Conservation (phyloP, 2,113 vertebrate species). For the Paraplagusia blochii region DNA sequence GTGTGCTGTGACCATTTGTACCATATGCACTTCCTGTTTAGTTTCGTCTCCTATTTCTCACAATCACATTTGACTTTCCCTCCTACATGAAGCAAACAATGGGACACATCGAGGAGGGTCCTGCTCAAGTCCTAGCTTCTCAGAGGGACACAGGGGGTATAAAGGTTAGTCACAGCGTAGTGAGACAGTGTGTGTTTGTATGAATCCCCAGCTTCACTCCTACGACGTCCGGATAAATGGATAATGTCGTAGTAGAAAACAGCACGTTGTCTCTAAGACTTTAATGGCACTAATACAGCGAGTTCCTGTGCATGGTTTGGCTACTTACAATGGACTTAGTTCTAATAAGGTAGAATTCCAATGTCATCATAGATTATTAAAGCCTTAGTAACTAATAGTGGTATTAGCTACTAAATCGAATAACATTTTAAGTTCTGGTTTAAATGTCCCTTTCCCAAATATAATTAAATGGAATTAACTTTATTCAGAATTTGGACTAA, state of each 20-base stretch:
- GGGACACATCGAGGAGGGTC: slow-evolving; percentile 40
- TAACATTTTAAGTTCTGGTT: too few species aligned
- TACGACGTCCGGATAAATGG: slow-evolving; percentile 16
- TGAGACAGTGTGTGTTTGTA: slow-evolving; percentile 43
- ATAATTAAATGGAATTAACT: too few species aligned
- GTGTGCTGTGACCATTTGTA: slow-evolving; percentile 21
- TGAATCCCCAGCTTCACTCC: slow-evolving; percentile 13
- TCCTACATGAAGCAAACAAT: slow-evolving; percentile 57
- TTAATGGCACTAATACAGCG: slow-evolving; percentile 31
- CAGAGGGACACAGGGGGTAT: slow-evolving; percentile 48
- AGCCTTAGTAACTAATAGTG: too few species aligned
- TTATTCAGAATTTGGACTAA: too few species aligned
- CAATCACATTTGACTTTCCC: slow-evolving; percentile 53
- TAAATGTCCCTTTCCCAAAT: too few species aligned
- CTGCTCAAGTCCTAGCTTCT: slow-evolving; percentile 48
- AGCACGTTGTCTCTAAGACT: slow-evolving; percentile 19
- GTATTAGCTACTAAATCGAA: too few species aligned
- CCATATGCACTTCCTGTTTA: slow-evolving; percentile 36
- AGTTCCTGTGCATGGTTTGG: slow-evolving; percentile 28
- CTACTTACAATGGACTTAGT: not conserved
- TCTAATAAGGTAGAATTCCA: slow-evolving; percentile 9
- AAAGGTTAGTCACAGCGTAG: slow-evolving; percentile 65
- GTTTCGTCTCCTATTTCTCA: slow-evolving; percentile 40
- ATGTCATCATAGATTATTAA: slow-evolving; percentile 3
- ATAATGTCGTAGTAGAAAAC: slow-evolving; percentile 5